Evolutionary conservation across 1,140 invertebrate species (phyloP).

Genomic region (Eupeodes corollae): DNA sequence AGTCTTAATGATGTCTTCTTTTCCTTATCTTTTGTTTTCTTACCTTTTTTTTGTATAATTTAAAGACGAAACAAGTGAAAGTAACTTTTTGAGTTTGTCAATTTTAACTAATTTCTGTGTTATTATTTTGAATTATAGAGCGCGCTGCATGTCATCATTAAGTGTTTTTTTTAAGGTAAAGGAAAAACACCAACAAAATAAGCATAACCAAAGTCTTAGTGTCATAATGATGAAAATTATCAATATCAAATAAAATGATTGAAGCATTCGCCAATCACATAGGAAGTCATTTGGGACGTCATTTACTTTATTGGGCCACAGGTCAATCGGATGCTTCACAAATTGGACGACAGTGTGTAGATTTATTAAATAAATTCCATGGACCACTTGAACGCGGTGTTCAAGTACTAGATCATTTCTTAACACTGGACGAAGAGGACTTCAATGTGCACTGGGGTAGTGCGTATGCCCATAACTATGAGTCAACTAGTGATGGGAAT

Average conservation of each 20-base stretch:
- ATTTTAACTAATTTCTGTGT: no score
- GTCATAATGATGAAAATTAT: no score
- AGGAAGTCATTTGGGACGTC: conserved; percentile 36
- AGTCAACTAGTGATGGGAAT: conserved; percentile 21
- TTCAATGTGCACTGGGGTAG: conserved; percentile 35
- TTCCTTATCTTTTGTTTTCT: no score
- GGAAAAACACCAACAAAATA: no score
- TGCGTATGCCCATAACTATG: conserved; percentile 32
- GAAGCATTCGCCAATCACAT: conserved; percentile 33
- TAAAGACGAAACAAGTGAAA: no score
- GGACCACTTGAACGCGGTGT: conserved; percentile 36
- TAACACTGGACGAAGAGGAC: conserved; percentile 39
- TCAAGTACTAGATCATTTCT: conserved; percentile 40
- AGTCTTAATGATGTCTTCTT: no score
- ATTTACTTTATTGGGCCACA: conserved; percentile 40
- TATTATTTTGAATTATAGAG: no score
- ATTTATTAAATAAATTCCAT: conserved; percentile 40
- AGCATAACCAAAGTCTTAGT: no score
- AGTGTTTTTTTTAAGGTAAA: no score
- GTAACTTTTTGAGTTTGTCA: no score
- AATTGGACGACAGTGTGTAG: conserved; percentile 40
- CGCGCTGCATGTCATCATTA: no score
- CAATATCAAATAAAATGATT: conserved; percentile 20
- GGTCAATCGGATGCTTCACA: conserved; percentile 37
- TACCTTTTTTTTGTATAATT: no score